Conservation (phyloP, 35 echinoderm and acorn worm genomes). For the Stichopus chloronotus region DNA sequence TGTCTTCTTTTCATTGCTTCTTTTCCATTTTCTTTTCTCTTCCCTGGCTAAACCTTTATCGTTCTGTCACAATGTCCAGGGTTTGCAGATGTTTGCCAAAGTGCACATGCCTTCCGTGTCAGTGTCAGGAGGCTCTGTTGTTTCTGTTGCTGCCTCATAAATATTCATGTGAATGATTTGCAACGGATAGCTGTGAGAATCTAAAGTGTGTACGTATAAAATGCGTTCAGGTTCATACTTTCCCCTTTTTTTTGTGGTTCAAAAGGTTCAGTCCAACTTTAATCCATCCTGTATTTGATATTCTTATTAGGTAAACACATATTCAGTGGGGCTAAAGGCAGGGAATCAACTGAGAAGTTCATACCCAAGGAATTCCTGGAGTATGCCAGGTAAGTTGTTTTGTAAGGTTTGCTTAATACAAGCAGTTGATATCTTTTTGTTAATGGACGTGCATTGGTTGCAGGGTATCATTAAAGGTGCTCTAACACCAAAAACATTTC, state of each 20-base stretch:
- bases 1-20: background rate
- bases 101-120: background rate
- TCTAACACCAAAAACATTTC: too few relatives aligned
- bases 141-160: background rate
- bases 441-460: too few relatives aligned
- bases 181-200: background rate
- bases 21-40: background rate
- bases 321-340: conserved; percentile 47
- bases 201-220: too few relatives aligned
- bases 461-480: too few relatives aligned
- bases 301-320: conserved; percentile 42
- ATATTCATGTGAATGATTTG: background rate
- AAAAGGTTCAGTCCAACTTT: background rate
- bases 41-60: background rate
- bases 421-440: too few relatives aligned
- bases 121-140: background rate
- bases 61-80: background rate
- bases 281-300: background rate
- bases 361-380: conserved; percentile 41
- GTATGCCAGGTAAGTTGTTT: conserved; percentile 24
- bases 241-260: too few relatives aligned
- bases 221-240: too few relatives aligned
- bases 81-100: background rate
- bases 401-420: background rate
- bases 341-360: conserved; percentile 31